phyloP scores from a whole-genome alignment of 1,140 invertebrate genomes.

The Diachasmimorpha longicaudata region DNA sequence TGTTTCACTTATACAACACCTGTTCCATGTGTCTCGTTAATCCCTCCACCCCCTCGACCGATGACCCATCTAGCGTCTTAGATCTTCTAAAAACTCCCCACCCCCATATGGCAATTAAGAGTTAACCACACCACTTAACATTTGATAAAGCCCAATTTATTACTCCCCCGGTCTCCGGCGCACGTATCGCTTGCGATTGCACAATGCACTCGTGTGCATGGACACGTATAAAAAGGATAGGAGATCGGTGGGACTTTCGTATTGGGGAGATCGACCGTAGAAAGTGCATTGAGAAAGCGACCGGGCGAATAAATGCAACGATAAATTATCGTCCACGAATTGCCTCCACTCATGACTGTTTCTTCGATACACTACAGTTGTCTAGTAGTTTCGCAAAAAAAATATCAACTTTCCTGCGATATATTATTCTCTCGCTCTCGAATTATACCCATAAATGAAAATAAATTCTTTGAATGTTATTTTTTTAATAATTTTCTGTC shows the following conservation, averaged over 20 bases:
- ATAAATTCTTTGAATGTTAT: too few relatives aligned
- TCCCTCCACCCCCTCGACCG: not conserved
- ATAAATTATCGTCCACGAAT: conserved; percentile 33
- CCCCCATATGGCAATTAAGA: not conserved
- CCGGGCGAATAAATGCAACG: conserved; percentile 32
- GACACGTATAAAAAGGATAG: conserved; percentile 1
- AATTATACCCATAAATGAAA: too few relatives aligned
- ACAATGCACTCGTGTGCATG: not conserved
- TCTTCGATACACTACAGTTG: not conserved
- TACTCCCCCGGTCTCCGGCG: not conserved
- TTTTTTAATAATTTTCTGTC: too few relatives aligned
- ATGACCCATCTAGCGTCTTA: too few relatives aligned
- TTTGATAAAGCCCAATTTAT: not conserved
- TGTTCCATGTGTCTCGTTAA: conserved; percentile 9
- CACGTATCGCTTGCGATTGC: not conserved
- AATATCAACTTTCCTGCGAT: too few relatives aligned
- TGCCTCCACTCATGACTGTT: not conserved
- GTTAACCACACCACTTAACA: not conserved
- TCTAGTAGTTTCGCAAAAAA: too few relatives aligned
- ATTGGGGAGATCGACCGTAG: conserved; percentile 27
- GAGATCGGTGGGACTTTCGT: not conserved
- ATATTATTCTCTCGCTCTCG: too few relatives aligned
- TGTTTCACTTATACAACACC: conserved; percentile 47
- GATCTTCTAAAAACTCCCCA: too few relatives aligned
- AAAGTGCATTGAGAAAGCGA: conserved; percentile 42